Percentiles rank a stretch among this genome's conserved stretches.
Conservation (phyloP, 2,888 invertebrate species). For the Siphonodentalium dalli region DNA sequence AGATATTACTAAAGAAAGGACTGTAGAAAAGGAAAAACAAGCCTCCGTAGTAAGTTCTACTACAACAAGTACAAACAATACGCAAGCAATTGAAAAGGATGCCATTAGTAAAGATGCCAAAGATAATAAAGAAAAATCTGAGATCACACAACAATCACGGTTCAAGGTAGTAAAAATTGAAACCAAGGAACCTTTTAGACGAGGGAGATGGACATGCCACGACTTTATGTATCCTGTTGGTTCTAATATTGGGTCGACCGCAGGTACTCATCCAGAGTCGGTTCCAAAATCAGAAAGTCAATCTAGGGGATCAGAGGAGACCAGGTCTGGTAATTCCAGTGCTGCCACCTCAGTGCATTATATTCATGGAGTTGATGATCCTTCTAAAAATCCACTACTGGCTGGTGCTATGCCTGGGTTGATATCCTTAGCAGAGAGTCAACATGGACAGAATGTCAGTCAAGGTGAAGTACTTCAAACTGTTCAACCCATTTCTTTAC, state of each 20-base stretch:
- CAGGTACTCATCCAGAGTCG: conserved; percentile 32
- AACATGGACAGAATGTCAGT: too few species aligned
- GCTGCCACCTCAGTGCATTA: conserved; percentile 61
- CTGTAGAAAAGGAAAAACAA: too few species aligned
- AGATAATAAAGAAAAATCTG: conserved; percentile 39
- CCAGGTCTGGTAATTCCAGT: conserved; percentile 58
- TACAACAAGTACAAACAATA: too few species aligned
- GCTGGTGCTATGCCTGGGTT: conserved; percentile 40
- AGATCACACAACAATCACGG: conserved; percentile 67
- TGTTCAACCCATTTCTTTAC: conserved; percentile 31
- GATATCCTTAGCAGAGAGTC: too few species aligned
- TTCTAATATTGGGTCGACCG: conserved; percentile 51
- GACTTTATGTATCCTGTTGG: conserved; percentile 88
- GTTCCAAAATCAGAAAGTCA: conserved; percentile 30
- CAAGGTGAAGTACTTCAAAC: too few species aligned
- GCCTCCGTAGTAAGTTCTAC: too few species aligned
- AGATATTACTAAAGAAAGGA: too few species aligned
- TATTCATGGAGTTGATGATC: conserved; percentile 59
- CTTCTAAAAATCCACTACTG: conserved; percentile 56
- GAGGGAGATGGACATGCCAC: conserved; percentile 94
- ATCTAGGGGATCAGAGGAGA: conserved; percentile 27
- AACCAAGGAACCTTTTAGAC: conserved; percentile 90
- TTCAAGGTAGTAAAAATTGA: conserved; percentile 96
- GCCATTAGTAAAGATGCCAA: too few species aligned
- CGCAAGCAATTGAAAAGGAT: too few species aligned